Conservation (phyloP, 1,140 invertebrate genomes). For the Parapsyche elsis region DNA sequence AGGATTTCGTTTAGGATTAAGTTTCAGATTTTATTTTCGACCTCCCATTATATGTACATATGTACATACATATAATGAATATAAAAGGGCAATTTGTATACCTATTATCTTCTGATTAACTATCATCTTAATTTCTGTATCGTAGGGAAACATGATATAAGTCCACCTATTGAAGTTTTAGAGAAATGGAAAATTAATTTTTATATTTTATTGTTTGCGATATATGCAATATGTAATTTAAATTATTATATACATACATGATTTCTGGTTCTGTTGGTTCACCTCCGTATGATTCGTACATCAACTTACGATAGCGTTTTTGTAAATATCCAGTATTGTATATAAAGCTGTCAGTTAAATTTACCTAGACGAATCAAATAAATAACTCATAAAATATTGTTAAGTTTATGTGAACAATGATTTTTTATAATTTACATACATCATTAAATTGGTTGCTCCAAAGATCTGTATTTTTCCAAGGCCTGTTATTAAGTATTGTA, state of each 20-base stretch:
- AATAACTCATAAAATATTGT: not conserved
- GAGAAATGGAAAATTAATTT: not conserved
- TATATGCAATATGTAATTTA: too few relatives aligned
- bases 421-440: too few relatives aligned
- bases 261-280: not conserved
- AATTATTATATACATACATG: conserved; percentile 2
- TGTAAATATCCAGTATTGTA: not conserved
- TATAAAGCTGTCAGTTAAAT: not conserved
- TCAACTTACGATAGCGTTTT: not conserved
- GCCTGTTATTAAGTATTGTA: too few relatives aligned
- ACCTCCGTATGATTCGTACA: not conserved
- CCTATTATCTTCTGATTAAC: not conserved
- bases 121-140: not conserved
- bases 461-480: too few relatives aligned
- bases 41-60: too few relatives aligned
- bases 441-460: too few relatives aligned
- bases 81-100: not conserved
- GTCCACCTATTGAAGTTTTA: conserved; percentile 2
- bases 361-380: not conserved
- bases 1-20: too few relatives aligned
- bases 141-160: not conserved
- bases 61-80: not conserved
- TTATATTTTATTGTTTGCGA: too few relatives aligned
- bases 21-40: too few relatives aligned
- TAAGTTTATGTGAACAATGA: not conserved